Evolutionary conservation across 2,113 vertebrate genomes (phyloP).

Genomic region (Anhinga rufa): DNA sequence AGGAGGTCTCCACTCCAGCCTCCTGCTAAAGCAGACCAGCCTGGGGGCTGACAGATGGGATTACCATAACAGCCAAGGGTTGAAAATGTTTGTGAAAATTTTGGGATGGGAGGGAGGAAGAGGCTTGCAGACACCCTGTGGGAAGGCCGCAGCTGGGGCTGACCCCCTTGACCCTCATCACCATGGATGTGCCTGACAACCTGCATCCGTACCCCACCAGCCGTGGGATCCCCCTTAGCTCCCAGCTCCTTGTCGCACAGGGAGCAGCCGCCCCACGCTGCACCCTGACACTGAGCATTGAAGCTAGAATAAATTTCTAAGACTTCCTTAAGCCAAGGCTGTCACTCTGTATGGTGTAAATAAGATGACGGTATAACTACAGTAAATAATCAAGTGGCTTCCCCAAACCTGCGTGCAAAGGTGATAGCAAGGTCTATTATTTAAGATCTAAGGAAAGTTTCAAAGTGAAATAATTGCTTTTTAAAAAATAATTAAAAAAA

Average conservation of each 20-base stretch:
- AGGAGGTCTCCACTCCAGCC: background rate
- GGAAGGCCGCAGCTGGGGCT: background rate
- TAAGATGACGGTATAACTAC: background rate
- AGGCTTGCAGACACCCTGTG: background rate
- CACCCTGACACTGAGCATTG: background rate
- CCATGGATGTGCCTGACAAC: background rate
- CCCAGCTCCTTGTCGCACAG: background rate
- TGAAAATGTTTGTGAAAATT: background rate
- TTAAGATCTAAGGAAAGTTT: background rate
- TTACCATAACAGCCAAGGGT: background rate
- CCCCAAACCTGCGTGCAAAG: background rate
- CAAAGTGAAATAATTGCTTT: background rate
- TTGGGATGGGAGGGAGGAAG: background rate
- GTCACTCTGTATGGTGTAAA: background rate
- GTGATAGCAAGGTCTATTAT: background rate
- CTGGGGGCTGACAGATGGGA: background rate
- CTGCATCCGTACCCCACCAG: background rate
- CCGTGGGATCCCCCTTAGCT: background rate
- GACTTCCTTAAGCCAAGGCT: background rate
- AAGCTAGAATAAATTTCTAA: background rate
- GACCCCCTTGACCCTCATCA: background rate
- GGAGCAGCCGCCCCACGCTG: fast-evolving
- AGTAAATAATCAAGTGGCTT: background rate
- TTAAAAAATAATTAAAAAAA: background rate
- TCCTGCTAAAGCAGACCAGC: background rate